Percentiles rank a stretch among this genome's conserved stretches.
Evolutionary conservation across 2,797 vertebrate species (phyloP).

Genomic region (Xiphophorus birchmanni): DNA sequence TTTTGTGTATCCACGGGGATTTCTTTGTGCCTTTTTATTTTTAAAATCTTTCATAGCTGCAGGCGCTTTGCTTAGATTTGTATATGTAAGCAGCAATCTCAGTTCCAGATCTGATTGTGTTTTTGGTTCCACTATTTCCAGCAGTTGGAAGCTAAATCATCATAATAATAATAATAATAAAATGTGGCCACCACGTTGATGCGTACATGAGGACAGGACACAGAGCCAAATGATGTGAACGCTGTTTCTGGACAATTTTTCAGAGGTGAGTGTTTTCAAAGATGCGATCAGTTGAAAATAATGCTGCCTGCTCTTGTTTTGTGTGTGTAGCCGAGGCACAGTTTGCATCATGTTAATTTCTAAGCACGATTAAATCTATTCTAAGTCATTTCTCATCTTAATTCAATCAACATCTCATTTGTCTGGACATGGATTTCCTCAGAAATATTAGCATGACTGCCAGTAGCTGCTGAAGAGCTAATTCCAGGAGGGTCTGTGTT

Average conservation of each 20-base stretch:
- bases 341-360: slow-evolving; percentile 24
- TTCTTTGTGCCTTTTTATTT: not conserved
- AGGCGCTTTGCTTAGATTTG: not conserved
- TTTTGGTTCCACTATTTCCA: slow-evolving; percentile 60
- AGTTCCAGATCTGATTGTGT: slow-evolving; percentile 39
- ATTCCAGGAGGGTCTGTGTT: slow-evolving; percentile 36
- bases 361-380: slow-evolving; percentile 21
- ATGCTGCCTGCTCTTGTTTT: not conserved
- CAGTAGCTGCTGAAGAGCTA: slow-evolving; percentile 18
- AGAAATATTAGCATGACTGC: slow-evolving; percentile 30
- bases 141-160: slow-evolving; percentile 64
- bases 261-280: slow-evolving; percentile 72
- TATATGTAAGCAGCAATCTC: not conserved
- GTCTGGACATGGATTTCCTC: slow-evolving; percentile 29
- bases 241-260: slow-evolving; percentile 67
- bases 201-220: slow-evolving; percentile 67
- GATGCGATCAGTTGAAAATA: not conserved
- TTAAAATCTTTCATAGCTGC: not conserved
- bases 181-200: slow-evolving; percentile 78
- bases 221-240: slow-evolving; percentile 81
- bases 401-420: slow-evolving; percentile 11
- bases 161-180: slow-evolving; percentile 9
- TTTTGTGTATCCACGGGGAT: not conserved
- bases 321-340: not conserved
- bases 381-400: slow-evolving; percentile 5